A percentile compares a stretch with the other conserved stretches of the same genome.
phyloP scores from a whole-genome alignment of 2,113 vertebrate genomes.

The Nematolebias whitei region DNA sequence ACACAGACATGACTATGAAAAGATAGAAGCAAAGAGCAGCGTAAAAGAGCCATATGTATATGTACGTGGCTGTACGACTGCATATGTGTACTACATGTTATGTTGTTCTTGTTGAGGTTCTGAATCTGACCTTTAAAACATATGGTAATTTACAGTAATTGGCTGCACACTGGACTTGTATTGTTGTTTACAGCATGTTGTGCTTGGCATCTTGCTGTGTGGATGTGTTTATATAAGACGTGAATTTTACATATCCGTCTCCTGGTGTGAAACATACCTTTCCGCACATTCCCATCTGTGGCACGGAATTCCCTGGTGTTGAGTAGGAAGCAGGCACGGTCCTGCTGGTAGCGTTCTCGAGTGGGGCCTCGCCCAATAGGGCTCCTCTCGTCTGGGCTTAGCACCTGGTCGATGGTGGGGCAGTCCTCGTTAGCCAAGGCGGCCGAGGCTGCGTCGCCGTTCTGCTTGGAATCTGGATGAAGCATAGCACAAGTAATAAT shows the following conservation, averaged over 20 bases:
- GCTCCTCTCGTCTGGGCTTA: constrained; percentile 90
- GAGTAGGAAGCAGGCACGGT: constrained; percentile 92
- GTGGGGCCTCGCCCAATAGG: constrained; percentile 83
- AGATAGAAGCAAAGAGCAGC: constrained; percentile 67
- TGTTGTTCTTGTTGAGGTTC: constrained; percentile 18
- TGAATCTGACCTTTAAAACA: constrained; percentile 1
- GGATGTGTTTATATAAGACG: constrained; percentile 42
- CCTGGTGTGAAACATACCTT: constrained; percentile 82
- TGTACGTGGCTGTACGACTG: constrained; percentile 27
- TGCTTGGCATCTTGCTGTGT: constrained; percentile 43
- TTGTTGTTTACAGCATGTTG: constrained; percentile 29
- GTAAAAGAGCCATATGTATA: constrained; percentile 48
- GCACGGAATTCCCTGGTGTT: constrained; percentile 90
- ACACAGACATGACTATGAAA: constrained; percentile 53
- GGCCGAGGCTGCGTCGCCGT: constrained; percentile 89
- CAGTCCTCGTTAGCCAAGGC: constrained; percentile 92
- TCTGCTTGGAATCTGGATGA: constrained; percentile 85
- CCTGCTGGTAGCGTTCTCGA: constrained; percentile 88
- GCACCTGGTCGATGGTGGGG: constrained; percentile 91
- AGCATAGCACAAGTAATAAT: not conserved
- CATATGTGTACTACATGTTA: constrained; percentile 6
- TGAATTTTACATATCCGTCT: constrained; percentile 41
- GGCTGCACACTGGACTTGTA: constrained; percentile 18
- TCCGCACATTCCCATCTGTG: constrained; percentile 90
- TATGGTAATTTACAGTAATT: constrained; percentile 14